Conservation (phyloP, 2,113 vertebrate genomes). For the Aptenodytes forsteri region DNA sequence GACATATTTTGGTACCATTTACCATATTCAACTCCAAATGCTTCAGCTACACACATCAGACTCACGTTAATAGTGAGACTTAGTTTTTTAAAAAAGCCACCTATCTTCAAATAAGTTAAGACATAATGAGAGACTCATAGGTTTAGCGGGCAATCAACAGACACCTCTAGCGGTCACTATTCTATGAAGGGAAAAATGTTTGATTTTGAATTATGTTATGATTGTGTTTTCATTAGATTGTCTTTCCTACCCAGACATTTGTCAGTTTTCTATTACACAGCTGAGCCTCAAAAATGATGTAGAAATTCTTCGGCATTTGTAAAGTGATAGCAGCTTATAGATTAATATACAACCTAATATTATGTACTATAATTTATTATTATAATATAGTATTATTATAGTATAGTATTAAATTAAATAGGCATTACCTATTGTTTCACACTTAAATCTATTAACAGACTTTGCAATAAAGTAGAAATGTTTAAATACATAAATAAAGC, state of each 20-base stretch:
- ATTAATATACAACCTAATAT: not conserved
- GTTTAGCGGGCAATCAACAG: slow-evolving; percentile 64
- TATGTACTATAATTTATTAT: not conserved
- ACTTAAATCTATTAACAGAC: not conserved
- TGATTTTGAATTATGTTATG: slow-evolving; percentile 64
- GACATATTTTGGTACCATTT: not conserved
- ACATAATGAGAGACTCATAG: slow-evolving; percentile 72
- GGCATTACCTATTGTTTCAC: not conserved
- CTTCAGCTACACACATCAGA: not conserved
- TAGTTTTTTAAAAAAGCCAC: not conserved
- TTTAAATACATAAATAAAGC: not conserved
- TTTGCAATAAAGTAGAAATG: not conserved
- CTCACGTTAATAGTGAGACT: not conserved
- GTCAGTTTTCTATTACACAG: slow-evolving; percentile 15
- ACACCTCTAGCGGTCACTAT: slow-evolving; percentile 32
- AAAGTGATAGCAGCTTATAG: not conserved
- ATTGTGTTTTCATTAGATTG: slow-evolving; percentile 45
- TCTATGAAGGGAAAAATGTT: slow-evolving; percentile 34
- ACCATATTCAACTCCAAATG: not conserved
- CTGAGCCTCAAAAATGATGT: not conserved
- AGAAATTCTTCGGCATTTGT: not conserved
- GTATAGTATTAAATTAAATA: not conserved
- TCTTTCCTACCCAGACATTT: slow-evolving; percentile 42
- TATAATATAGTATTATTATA: not conserved
- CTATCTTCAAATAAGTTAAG: not conserved